Evolutionary conservation across 2,888 invertebrate species (phyloP), one percentile per base, ranked within the genome.

Genomic region (Eueremaeus valkanovi): DNA sequence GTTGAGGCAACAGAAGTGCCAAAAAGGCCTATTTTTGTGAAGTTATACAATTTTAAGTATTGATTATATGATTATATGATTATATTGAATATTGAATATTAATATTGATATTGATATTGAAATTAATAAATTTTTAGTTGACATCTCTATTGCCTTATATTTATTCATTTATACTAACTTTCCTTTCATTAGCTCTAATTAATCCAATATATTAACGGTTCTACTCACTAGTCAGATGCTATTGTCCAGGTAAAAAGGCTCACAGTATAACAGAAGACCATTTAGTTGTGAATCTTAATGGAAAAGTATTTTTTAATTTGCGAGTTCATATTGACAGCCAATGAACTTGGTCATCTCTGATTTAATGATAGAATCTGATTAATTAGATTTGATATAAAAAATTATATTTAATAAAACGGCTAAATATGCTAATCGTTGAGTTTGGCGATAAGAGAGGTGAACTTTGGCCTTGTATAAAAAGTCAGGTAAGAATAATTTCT

Each of bases 1-100:
- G 66, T 36, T 66, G 66, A 66, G 66, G 66, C 66, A 66, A 66
- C 66, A 66, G 66, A 66, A 66, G 66, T 66, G 66, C 66, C 66
- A 66, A 66, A 61, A 66, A 66, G 66, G 66, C 66, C 66, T 66
- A 36, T 18, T 63, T 36, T n/a, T 40, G 66, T 66, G 66, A n/a
- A 36, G 36, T 31, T 36, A 18, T 36, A 66, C 66, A 66, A 66
- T 66, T 66, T 66, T 66, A 66, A 66, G 66, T 66, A 66, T 66
- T 66, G 27, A 40, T 45, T 36, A 36, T 36, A n/a, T n/a, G n/a
- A n/a, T 63, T 36, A 8, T 40, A 40, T 66, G 66, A n/a, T n/a
- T 18, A 13, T 36, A 18, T 36, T 36, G 36, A n/a, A n/a, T n/a
- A n/a, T n/a, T n/a, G n/a, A n/a, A n/a, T n/a, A n/a, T 58, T 24